phyloP scores from a whole-genome alignment of 2,888 invertebrate species.

The Psylliodes chrysocephalus region DNA sequence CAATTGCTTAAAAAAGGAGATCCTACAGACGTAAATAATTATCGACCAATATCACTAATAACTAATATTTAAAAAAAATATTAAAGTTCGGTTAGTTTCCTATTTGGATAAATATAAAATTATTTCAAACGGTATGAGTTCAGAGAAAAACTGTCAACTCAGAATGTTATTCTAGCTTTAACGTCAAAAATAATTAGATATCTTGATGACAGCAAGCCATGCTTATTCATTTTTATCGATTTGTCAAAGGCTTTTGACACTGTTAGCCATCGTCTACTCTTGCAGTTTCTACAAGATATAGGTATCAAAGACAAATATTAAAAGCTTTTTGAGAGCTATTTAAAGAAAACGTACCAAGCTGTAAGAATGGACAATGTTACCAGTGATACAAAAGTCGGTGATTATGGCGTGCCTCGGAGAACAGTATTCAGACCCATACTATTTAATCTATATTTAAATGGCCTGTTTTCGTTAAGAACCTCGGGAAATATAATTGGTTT shows the following conservation, averaged over 20 bases:
- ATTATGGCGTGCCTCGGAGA: conserved; percentile 13
- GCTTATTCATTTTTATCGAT: conserved; percentile 11
- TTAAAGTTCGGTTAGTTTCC: conserved; percentile 6
- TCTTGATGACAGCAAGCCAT: conserved; percentile 8
- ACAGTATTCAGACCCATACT: conserved; percentile 13
- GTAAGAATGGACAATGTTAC: conserved; percentile 1
- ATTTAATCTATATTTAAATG: conserved; percentile 8
- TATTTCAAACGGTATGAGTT: conserved; percentile 2
- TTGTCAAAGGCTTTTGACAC: conserved; percentile 17
- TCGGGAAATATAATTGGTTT: conserved; percentile 11
- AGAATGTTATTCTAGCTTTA: not conserved
- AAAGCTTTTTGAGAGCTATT: conserved; percentile 5
- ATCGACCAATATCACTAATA: conserved; percentile 12
- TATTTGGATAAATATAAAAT: not conserved
- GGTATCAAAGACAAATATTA: conserved; percentile 5
- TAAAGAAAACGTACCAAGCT: not conserved
- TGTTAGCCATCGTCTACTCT: conserved; percentile 10
- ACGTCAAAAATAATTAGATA: conserved; percentile 6
- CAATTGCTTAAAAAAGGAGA: not conserved
- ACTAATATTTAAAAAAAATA: not conserved
- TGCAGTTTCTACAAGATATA: conserved; percentile 5
- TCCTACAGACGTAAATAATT: not conserved
- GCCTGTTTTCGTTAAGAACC: conserved; percentile 1
- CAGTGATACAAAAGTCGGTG: not conserved
- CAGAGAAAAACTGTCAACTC: conserved; percentile 10